Evolutionary conservation across 2,888 invertebrate genomes (phyloP), one percentile per base, ranked within the genome.

Genomic region (Drosophila falleni): DNA sequence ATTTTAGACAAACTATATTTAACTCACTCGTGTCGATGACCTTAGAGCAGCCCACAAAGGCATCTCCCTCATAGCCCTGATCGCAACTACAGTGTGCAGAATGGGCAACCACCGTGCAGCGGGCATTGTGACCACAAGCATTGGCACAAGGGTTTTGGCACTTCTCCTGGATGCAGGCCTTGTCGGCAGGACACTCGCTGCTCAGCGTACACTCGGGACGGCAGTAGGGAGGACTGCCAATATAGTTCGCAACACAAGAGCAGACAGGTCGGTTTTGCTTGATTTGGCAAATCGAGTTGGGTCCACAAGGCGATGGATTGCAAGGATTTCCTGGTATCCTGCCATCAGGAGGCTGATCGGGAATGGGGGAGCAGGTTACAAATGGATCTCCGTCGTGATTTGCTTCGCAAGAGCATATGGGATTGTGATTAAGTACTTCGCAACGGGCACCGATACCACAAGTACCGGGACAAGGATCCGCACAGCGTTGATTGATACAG

Each of bases 351-450:
- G 75, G 68, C 56, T 81, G 81, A 6, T 87, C 79, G 10, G 93
- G 90, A 90, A 89, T 79, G 55, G 86, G 80, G 31, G 91, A 78
- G 87, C 97, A 97, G 49, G 94, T 94, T 11, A 94, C 93, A 89
- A 97, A 97, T 49, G 97, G 97, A 95, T 97, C 96, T 11, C 97
- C 97, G 66, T 95, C 94, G 90, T 95, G 94, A 37, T 95, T 96
- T 19, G 94, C 92, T 35, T 95, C 95, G 91, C 97, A 97, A 75
- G 95, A 96, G 89, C 97, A 97, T 78, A 97, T 95, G 3, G 97
- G 97, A 91, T 97, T 97, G 90, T 97, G 97, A 90, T 97, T 96
- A 29, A 97, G 94, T 1, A 97, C 96, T 53, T 95, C 94, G 90
- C 97, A 97, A 42, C 95, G 93, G 0, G 97, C 96, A 65, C 95